Conservation (phyloP, 1,140 invertebrate genomes). For the Parasteatoda tepidariorum region DNA sequence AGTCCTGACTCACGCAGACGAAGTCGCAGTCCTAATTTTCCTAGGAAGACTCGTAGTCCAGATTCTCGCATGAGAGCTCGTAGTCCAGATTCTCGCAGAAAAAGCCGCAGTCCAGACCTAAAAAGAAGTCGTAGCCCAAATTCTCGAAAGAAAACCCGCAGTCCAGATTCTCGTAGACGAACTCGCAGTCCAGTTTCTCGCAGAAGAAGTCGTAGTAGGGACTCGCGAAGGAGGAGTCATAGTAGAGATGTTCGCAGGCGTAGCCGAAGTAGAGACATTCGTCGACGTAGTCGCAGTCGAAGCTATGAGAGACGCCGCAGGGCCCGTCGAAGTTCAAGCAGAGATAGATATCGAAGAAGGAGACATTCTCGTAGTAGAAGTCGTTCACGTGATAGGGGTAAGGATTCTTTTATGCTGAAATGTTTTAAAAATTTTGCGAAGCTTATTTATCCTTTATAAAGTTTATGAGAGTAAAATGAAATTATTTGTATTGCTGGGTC, state of each 20-base stretch:
- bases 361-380: conserved; percentile 23
- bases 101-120: too few species aligned
- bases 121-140: neutral
- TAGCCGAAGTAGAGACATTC: conserved; percentile 16
- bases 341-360: conserved; percentile 18
- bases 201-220: neutral
- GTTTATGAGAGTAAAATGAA: too few species aligned
- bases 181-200: neutral
- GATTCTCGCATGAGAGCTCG: too few species aligned
- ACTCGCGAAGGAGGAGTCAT: neutral
- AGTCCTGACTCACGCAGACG: conserved; percentile 2
- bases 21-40: conserved; percentile 15
- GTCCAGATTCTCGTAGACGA: neutral
- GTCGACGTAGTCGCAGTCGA: conserved; percentile 23
- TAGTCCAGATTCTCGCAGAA: too few species aligned
- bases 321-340: conserved; percentile 7
- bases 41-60: too few species aligned
- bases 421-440: too few species aligned
- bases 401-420: conserved; percentile 11
- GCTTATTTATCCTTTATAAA: too few species aligned
- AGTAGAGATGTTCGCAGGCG: neutral
- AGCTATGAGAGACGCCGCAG: conserved; percentile 22
- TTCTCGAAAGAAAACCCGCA: neutral
- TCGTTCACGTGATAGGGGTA: conserved; percentile 8
- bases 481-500: neutral